Percentiles rank a stretch among this genome's conserved stretches.
phyloP scores from a whole-genome alignment of 1,140 invertebrate species.

The Mycetomoellerius zeteki region DNA sequence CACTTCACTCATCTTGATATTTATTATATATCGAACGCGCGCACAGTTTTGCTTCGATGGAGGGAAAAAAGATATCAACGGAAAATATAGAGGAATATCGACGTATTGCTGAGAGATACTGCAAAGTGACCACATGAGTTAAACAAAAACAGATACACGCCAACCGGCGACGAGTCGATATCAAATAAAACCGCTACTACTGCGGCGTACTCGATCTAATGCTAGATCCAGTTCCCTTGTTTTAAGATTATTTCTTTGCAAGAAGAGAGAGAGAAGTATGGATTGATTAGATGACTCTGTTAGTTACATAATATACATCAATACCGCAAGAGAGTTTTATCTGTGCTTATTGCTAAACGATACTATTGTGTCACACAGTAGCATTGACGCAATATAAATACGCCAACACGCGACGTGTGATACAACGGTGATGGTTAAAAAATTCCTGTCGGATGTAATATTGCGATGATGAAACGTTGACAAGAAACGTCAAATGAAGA shows the following conservation, averaged over 20 bases:
- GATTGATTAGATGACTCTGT: background rate
- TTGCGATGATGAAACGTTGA: background rate
- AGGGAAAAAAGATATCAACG: background rate
- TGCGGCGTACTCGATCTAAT: background rate
- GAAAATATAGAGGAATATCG: background rate
- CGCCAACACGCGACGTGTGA: background rate
- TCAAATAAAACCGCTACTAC: slow-evolving; percentile 45
- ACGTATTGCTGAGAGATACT: background rate
- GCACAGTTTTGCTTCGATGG: background rate
- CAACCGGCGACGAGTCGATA: background rate
- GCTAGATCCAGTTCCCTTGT: background rate
- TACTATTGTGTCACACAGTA: slow-evolving; percentile 1
- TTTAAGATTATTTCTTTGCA: background rate
- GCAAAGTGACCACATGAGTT: background rate
- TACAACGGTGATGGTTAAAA: background rate
- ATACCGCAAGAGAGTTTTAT: slow-evolving; percentile 1
- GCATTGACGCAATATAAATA: slow-evolving; percentile 34
- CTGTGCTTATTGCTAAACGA: slow-evolving; percentile 8
- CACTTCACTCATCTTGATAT: background rate
- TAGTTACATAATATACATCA: background rate
- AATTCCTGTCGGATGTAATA: slow-evolving; percentile 23
- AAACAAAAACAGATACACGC: background rate
- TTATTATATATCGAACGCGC: background rate
- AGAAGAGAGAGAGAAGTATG: background rate
- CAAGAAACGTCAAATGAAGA: background rate